Base-by-base conservation (phyloP, 2,888 invertebrate genomes). In the Melangyna quadrimaculata region DNA sequence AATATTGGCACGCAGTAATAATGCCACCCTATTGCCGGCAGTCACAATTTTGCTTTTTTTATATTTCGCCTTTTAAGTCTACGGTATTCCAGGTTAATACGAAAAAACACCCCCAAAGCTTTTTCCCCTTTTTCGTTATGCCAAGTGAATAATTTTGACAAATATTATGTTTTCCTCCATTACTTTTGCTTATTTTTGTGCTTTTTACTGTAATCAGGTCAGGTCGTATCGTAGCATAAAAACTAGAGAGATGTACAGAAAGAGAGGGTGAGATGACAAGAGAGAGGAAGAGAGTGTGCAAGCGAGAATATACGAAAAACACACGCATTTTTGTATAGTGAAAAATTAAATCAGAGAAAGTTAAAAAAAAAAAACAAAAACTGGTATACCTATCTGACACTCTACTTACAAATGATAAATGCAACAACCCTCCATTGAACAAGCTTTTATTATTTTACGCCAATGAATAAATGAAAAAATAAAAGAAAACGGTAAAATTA, bases 201-300 rank as follows among this genome's bases (percentile, higher is more conserved):
- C 63, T 43, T 82, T 73, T 53, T 10, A 14, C 35, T 22, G 3
- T 22, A 59, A 70, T 74, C 53, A 70, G 82, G 78, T 73, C 78
- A 78, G 57, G 57, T 78, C 78, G 78, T 37, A 73, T n/a, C 53
- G 3, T 40, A 32, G 1, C 9, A 53, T 29, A 17, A 10, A 6
- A 63, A 63, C 4, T 10, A 29, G 37, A 10, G 10, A 27, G 24
- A 19, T 5, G 14, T 7, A 7, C 2, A 24, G 8, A 9, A 22
- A 22, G 8, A 10, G 35, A 17, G 17, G 8, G 48, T 24, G 12
- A 43, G 6, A n/a, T n/a, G 6, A 4, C 27, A 19, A 43, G 22
- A 8, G 14, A 1, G 14, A 24, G 0, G 22, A 32, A 61, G 24
- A 51, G 19, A 35, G 8, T 3, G 22, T 0, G 17, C 24, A 0